Evolutionary conservation across 1,140 invertebrate genomes (phyloP).

Genomic region (Phocides pigmalion): DNA sequence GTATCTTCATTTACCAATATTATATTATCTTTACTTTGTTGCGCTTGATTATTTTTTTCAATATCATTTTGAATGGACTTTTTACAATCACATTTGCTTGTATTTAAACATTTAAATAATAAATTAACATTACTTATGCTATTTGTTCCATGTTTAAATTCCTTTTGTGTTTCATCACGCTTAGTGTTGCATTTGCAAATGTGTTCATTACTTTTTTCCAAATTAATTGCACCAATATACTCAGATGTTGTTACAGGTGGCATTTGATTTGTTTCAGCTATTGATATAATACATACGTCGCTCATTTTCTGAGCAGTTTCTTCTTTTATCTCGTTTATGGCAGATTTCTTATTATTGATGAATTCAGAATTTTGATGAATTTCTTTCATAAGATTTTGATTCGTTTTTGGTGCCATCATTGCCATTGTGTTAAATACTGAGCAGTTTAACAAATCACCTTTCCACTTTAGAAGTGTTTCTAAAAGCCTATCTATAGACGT

Average conservation of each 20-base stretch:
- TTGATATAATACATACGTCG: not conserved
- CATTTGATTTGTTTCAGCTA: slow-evolving; percentile 3
- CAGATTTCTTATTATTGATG: slow-evolving; percentile 13
- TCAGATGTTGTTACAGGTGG: slow-evolving; percentile 50
- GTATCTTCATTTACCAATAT: not conserved
- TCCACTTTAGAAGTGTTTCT: slow-evolving; percentile 56
- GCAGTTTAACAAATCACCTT: slow-evolving; percentile 38
- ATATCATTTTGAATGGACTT: slow-evolving; percentile 21
- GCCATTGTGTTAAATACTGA: slow-evolving; percentile 15
- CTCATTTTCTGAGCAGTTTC: not conserved
- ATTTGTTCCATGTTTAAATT: slow-evolving; percentile 21
- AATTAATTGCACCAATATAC: slow-evolving; percentile 64
- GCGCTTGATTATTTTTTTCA: not conserved
- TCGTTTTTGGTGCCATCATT: not conserved
- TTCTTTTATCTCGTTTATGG: slow-evolving; percentile 3
- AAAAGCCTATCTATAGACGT: slow-evolving; percentile 67
- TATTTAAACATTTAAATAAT: slow-evolving; percentile 43
- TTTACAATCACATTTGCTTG: slow-evolving; percentile 34
- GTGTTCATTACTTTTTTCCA: slow-evolving; percentile 63
- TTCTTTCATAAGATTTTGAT: not conserved
- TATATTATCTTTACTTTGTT: not conserved
- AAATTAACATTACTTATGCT: slow-evolving; percentile 11
- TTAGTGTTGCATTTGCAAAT: slow-evolving; percentile 41
- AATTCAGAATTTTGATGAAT: slow-evolving; percentile 22
- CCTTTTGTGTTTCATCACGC: not conserved